Evolutionary conservation across 2,888 invertebrate species (phyloP).

Genomic region (Ectobius pallidus): DNA sequence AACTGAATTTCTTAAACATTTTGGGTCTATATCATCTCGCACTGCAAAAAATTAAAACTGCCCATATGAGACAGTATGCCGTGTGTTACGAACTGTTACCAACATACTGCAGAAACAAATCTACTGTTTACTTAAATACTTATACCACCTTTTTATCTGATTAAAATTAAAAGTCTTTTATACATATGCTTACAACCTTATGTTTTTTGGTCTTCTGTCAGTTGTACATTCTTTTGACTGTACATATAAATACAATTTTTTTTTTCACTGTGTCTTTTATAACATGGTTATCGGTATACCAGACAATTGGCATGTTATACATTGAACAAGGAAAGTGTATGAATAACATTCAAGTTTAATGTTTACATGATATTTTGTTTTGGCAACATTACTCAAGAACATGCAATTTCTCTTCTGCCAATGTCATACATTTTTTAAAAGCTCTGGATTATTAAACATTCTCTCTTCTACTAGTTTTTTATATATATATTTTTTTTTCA

Average conservation of each 20-base stretch:
- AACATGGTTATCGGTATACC: not conserved
- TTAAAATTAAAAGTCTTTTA: too few relatives aligned
- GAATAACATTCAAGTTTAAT: constrained; percentile 4
- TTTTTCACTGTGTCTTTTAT: constrained; percentile 10
- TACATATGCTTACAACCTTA: not conserved
- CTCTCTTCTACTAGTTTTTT: not conserved
- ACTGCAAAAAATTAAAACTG: too few relatives aligned
- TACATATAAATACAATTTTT: constrained; percentile 16
- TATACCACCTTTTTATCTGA: too few relatives aligned
- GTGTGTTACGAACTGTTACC: too few relatives aligned
- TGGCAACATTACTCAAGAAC: too few relatives aligned
- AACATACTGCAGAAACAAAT: too few relatives aligned
- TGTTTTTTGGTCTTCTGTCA: not conserved
- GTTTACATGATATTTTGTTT: not conserved
- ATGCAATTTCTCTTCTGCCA: too few relatives aligned
- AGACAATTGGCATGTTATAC: constrained; percentile 11
- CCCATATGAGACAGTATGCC: too few relatives aligned
- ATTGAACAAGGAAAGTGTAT: not conserved
- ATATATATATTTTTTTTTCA: not conserved
- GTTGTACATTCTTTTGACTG: constrained; percentile 17
- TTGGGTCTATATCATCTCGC: too few relatives aligned
- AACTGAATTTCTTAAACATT: too few relatives aligned
- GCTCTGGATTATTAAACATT: not conserved
- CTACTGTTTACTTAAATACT: too few relatives aligned
- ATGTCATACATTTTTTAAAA: too few relatives aligned